These are phyloP conservation scores for Tretioscincus oriximinensis DNA, from an alignment of 2,113 vertebrate genomes.

Conservation along the genomic window DNA sequence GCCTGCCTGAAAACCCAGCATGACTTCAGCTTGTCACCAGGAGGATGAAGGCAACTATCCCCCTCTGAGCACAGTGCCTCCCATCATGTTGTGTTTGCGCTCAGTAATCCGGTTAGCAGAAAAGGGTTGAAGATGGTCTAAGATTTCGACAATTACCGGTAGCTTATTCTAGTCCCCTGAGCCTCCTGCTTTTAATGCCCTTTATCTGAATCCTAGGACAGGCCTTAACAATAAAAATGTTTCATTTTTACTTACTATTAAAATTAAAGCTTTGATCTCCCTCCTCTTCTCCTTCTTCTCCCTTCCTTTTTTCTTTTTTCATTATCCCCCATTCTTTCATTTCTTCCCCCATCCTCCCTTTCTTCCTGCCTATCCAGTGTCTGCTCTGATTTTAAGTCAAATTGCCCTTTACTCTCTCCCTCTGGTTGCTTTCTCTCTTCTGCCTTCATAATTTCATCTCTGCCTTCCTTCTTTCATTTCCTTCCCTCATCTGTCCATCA, in stretches of 20 bases:
- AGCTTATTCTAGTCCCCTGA: background rate
- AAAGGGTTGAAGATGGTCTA: background rate
- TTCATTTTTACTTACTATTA: background rate
- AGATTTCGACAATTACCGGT: background rate
- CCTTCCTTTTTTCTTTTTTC: too few species aligned
- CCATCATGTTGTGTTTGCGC: background rate
- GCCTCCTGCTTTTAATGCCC: accelerated
- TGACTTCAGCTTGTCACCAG: conserved; percentile 41
- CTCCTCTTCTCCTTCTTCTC: background rate
- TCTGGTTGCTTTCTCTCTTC: too few species aligned
- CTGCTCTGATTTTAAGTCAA: too few species aligned
- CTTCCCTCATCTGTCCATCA: too few species aligned
- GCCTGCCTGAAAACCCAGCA: background rate
- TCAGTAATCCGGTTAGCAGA: background rate
- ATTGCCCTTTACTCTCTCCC: too few species aligned
- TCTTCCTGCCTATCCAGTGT: too few species aligned
- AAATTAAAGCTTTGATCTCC: too few species aligned
- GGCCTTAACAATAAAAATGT: background rate
- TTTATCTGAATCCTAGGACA: accelerated
- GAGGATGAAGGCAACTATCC: conserved; percentile 1
- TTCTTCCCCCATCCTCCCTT: background rate
- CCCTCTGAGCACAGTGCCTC: accelerated
- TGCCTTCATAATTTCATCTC: too few species aligned
- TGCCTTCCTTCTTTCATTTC: too few species aligned
- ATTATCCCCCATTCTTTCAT: background rate